Evolutionary conservation across 1,140 invertebrate genomes (phyloP), one percentile per base, ranked within the genome.

Genomic region (Drosophila mojavensis): DNA sequence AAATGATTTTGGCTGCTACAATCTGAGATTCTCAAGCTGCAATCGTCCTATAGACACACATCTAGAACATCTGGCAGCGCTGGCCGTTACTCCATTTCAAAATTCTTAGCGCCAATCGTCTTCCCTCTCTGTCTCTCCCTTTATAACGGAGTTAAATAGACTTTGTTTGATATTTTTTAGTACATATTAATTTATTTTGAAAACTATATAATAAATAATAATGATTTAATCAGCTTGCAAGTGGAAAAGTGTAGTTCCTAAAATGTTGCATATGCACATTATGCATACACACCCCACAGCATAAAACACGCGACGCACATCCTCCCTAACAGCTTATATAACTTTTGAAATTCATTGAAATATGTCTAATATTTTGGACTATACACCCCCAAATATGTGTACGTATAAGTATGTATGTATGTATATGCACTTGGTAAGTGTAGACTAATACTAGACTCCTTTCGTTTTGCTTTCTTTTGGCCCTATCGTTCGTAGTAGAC

Each of bases 401-500:
- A 24, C 1, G 11, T 51, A 13, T 59, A 43, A 28, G 5, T 28
- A 28, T 30, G 28, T 30, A 30, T 5, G 28, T 30, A 43, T 13
- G n/a, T 45, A 45, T 48, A 26, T 48, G 47, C 47, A 48, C 47
- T n/a, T 59, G 20, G 43, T 66, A 60, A 28, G 45, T 36, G 20
- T 51, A 15, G 17, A 2, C 2, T 11, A 43, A 9, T 10, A 15
- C 54, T 41, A 30, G 56, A 73, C 59, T 54, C 51, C 33, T 33
- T 33, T 33, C 6, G 1, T 33, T 33, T 33, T 10, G 6, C 7
- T 33, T 33, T 9, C 7, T 0, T 24, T 86, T 74, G 76, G 73
- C 79, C 59, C 75, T 82, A 95, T 74, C 95, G 95, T 56, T 98
- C 99, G 89, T 99, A 99, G 92, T 99, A 99, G 47, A 99, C 98